These are phyloP conservation scores for Tachypleus tridentatus DNA, from an alignment of 1,140 invertebrate species.

Conservation along the genomic window DNA sequence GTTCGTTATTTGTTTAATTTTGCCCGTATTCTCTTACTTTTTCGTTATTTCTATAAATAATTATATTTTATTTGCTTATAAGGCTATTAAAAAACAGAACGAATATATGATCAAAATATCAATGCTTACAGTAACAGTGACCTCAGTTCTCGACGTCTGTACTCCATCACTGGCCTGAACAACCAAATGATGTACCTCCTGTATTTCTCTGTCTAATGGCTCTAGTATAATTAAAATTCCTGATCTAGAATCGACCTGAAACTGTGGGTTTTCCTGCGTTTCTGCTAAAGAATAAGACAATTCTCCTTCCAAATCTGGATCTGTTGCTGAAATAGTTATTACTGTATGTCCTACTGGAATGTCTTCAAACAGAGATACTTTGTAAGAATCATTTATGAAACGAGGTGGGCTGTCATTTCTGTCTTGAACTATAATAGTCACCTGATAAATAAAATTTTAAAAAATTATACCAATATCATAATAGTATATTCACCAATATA, in stretches of 20 bases:
- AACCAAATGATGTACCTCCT: slow-evolving; percentile 58
- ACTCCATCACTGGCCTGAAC: slow-evolving; percentile 71
- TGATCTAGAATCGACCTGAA: slow-evolving; percentile 51
- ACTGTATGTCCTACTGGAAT: slow-evolving; percentile 62
- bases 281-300: slow-evolving; percentile 52
- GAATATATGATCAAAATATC: too few species aligned
- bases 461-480: too few species aligned
- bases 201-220: slow-evolving; percentile 69
- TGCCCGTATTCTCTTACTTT: too few species aligned
- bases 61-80: too few species aligned
- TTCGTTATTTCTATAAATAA: too few species aligned
- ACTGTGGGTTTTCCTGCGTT: slow-evolving; percentile 42
- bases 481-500: too few species aligned
- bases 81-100: too few species aligned
- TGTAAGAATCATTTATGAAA: slow-evolving; percentile 50
- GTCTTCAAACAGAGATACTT: slow-evolving; percentile 68
- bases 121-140: slow-evolving; percentile 55
- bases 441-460: slow-evolving; percentile 39
- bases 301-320: slow-evolving; percentile 66
- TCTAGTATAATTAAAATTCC: slow-evolving; percentile 58
- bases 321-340: slow-evolving; percentile 56
- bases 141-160: slow-evolving; percentile 52
- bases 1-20: too few species aligned
- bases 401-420: slow-evolving; percentile 77
- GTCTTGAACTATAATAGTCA: slow-evolving; percentile 64